Base-by-base conservation (phyloP, 1,140 invertebrate species). In the Megathymus violae region DNA sequence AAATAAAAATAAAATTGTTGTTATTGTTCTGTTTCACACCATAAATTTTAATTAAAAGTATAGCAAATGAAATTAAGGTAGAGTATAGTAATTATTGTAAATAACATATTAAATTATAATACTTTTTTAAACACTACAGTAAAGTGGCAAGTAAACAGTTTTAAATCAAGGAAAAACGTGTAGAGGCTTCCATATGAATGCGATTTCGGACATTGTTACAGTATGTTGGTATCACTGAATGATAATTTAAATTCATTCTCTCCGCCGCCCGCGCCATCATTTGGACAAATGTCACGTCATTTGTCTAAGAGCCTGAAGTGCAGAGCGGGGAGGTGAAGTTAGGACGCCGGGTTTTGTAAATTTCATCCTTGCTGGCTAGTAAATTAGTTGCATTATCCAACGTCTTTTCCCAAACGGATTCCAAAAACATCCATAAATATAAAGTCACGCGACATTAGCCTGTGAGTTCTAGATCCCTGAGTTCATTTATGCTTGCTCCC, bases 201-300 rank as follows among this genome's bases (percentile, higher is more conserved):
- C 72, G 74, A 76, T 85, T 88, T 90, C 80, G 77, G 82, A 71
- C 64, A 81, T 72, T 83, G 74, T 79, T 78, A 71, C 72, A 86
- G 78, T 85, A 80, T 87, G 85, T 87, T 88, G 78, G 81, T 88
- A 89, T 79, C 84, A 91, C 88, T 89, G 89, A 91, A 92, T 91
- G 91, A 92, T 92, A 92, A 92, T 92, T 92, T 92, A 92, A 92
- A 92, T 92, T 92, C 91, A 92, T 92, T 92, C 89, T 91, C 90
- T 91, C 79, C 85, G 84, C 83, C 90, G 88, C 89, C 88, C 87
- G 89, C 89, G 86, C 90, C 91, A 92, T 92, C 91, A 92, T 92
- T 92, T 91, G 89, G 91, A 92, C 91, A 92, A 92, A 92, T 92
- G 89, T 81, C 86, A 87, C 78, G 78, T 90, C 89, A 91, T 92